These are phyloP conservation scores for Zaprionus tsacasi DNA, from an alignment of 1,140 invertebrate species.

Conservation along the genomic window DNA sequence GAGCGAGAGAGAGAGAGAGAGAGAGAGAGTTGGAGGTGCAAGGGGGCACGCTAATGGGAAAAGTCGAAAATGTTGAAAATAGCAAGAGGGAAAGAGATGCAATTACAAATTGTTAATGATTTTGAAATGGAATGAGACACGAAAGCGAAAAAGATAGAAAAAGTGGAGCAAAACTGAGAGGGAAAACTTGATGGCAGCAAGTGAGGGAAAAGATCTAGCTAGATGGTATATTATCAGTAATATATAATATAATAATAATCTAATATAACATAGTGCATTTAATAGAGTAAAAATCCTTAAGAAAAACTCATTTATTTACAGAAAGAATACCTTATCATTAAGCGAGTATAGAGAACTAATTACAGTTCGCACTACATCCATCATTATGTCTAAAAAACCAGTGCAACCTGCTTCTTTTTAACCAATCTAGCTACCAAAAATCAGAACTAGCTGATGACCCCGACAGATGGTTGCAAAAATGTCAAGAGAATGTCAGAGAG, in stretches of 20 bases:
- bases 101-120: neutral
- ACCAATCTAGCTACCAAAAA: neutral
- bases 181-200: no score
- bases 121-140: neutral
- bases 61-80: neutral
- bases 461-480: neutral
- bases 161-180: no score
- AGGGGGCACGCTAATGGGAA: neutral
- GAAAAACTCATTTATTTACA: neutral
- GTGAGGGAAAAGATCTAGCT: no score
- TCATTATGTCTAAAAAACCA: neutral
- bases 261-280: no score
- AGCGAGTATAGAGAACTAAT: neutral
- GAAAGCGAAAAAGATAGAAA: neutral
- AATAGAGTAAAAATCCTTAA: no score
- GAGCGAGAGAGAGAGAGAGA: neutral
- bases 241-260: no score
- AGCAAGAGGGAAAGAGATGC: neutral
- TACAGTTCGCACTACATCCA: neutral
- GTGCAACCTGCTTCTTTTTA: neutral
- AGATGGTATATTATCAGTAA: no score
- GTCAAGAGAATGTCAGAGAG: conserved; percentile 2
- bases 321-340: neutral
- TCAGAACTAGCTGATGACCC: neutral
- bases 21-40: neutral